phyloP scores from a whole-genome alignment of 1,140 invertebrate species.

The Philaenus spumarius region DNA sequence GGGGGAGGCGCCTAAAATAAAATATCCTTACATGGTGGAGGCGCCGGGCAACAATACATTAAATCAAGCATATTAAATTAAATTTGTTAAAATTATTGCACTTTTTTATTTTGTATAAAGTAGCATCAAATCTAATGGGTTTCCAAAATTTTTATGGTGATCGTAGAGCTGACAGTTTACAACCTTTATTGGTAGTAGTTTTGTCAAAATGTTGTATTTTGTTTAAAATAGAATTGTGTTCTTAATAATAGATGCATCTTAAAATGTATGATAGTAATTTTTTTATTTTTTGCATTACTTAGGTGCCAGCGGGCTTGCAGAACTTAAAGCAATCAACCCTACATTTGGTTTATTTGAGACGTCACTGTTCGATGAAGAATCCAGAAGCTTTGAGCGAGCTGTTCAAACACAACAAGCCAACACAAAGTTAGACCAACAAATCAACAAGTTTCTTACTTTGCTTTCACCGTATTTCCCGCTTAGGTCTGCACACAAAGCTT shows the following conservation, averaged over 20 bases:
- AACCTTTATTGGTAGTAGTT: too few species aligned
- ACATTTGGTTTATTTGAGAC: constrained; percentile 65
- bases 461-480: constrained; percentile 83
- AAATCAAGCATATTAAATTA: too few species aligned
- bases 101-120: not conserved
- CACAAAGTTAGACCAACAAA: constrained; percentile 60
- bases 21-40: too few species aligned
- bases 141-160: not conserved
- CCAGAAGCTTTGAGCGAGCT: constrained; percentile 69
- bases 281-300: constrained; percentile 17
- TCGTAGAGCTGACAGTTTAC: not conserved
- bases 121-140: not conserved
- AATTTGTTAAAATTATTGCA: too few species aligned
- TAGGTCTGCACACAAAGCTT: constrained; percentile 74
- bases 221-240: not conserved
- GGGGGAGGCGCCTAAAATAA: too few species aligned
- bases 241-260: not conserved
- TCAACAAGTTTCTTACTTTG: constrained; percentile 72
- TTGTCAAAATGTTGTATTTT: not conserved
- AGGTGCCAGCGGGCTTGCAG: constrained; percentile 69
- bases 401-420: constrained; percentile 70
- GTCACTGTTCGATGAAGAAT: constrained; percentile 66
- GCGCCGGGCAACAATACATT: too few species aligned
- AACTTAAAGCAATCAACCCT: constrained; percentile 64
- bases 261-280: not conserved